Percentiles rank a stretch among this genome's conserved stretches.
These are phyloP conservation scores for Tetramorium parvispinum DNA, from an alignment of 1,140 invertebrate genomes.

Conservation along the genomic window DNA sequence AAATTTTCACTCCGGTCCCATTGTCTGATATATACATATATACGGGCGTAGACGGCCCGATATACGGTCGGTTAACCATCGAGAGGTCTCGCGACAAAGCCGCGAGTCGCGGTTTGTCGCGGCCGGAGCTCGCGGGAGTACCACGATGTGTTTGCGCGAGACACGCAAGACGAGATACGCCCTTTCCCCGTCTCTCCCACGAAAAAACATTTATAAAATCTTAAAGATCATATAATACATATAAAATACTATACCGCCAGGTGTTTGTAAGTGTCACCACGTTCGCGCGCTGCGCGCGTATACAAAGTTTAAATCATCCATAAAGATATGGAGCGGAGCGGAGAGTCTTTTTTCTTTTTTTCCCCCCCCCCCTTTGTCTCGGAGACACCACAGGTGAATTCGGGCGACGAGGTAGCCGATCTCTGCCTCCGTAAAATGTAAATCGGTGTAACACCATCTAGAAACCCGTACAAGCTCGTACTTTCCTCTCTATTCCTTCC, in stretches of 20 bases:
- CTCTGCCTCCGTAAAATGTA: slow-evolving; percentile 49
- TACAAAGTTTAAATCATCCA: slow-evolving; percentile 76
- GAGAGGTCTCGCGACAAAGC: slow-evolving; percentile 54
- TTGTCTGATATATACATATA: slow-evolving; percentile 75
- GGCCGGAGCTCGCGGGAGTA: slow-evolving; percentile 21
- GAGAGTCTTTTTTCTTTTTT: slow-evolving; percentile 30
- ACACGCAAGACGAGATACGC: slow-evolving; percentile 19
- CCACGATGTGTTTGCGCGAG: slow-evolving; percentile 13
- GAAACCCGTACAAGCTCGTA: slow-evolving; percentile 48
- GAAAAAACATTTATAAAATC: slow-evolving; percentile 74
- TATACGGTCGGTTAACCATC: slow-evolving; percentile 62
- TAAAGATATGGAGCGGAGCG: slow-evolving; percentile 71
- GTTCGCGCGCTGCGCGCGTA: slow-evolving; percentile 39
- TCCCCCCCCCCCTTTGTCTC: slow-evolving; percentile 51
- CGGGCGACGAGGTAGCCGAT: slow-evolving; percentile 64
- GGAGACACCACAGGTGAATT: slow-evolving; percentile 64
- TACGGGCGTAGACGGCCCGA: slow-evolving; percentile 66
- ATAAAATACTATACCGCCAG: slow-evolving; percentile 73
- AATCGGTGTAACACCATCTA: slow-evolving; percentile 58
- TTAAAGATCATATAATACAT: slow-evolving; percentile 70
- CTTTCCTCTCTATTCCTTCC: background rate
- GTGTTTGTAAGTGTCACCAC: slow-evolving; percentile 69
- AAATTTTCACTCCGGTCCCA: slow-evolving; percentile 79
- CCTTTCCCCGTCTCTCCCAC: background rate
- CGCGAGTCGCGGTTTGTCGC: slow-evolving; percentile 13